These are phyloP conservation scores for Protobothrops flavoviridis DNA, from an alignment of 2,113 vertebrate species.

Conservation along the genomic window DNA sequence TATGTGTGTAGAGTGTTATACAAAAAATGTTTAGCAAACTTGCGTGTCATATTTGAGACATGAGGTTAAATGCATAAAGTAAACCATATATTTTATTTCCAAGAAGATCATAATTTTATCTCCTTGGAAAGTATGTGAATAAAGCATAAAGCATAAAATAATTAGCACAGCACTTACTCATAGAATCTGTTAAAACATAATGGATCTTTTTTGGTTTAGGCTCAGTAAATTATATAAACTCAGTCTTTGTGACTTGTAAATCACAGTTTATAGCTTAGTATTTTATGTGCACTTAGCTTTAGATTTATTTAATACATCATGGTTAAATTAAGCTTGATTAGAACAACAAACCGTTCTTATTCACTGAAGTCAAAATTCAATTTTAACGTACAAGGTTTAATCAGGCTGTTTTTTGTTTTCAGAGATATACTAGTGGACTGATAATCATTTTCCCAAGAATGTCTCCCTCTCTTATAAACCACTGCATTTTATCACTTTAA, in stretches of 20 bases:
- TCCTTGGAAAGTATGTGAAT: not conserved
- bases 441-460: not conserved
- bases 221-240: not conserved
- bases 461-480: not conserved
- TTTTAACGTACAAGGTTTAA: not conserved
- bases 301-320: not conserved
- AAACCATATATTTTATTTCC: not conserved
- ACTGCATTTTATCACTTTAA: not conserved
- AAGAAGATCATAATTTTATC: not conserved
- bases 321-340: not conserved
- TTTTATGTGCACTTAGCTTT: not conserved
- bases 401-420: not conserved
- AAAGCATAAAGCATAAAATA: not conserved
- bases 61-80: not conserved
- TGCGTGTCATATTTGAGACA: not conserved
- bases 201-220: not conserved
- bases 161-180: not conserved
- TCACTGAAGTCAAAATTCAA: not conserved
- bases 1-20: not conserved
- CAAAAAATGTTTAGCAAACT: not conserved
- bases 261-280: not conserved
- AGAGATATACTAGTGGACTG: not conserved
- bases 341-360: not conserved
- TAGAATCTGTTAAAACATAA: not conserved
- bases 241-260: not conserved